A percentile compares a stretch with the other conserved stretches of the same genome.
phyloP scores from a whole-genome alignment of 2,888 invertebrate genomes.

The Papilio gigon region DNA sequence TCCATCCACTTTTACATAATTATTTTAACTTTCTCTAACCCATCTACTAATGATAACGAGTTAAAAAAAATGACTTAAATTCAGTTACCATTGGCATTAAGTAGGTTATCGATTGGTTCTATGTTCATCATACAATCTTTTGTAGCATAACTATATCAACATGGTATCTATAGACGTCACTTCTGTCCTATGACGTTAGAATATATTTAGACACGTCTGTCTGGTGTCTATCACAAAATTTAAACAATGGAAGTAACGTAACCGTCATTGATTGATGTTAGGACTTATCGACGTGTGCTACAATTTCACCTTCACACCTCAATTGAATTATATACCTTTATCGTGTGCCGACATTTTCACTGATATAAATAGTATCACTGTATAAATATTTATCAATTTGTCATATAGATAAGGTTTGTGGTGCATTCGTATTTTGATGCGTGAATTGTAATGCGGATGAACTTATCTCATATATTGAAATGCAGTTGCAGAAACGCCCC shows the following conservation, averaged over 20 bases:
- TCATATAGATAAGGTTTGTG: conserved; percentile 7
- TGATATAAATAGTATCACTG: conserved; percentile 15
- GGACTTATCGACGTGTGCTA: conserved; percentile 1
- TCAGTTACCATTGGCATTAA: no score
- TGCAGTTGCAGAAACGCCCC: conserved; percentile 36
- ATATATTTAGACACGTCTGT: neutral
- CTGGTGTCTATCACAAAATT: neutral
- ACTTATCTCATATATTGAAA: conserved; percentile 20
- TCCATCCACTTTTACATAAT: no score
- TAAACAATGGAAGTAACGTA: neutral
- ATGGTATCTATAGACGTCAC: no score
- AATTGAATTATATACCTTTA: conserved; percentile 10
- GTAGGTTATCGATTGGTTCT: no score
- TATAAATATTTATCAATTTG: conserved; percentile 23
- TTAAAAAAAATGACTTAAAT: no score
- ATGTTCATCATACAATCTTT: no score
- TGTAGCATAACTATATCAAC: neutral
- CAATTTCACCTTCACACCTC: conserved; percentile 8
- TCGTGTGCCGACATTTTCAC: conserved; percentile 2
- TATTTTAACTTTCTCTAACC: no score
- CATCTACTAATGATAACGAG: no score
- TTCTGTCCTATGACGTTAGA: neutral
- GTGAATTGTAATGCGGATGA: conserved; percentile 11
- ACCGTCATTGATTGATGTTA: neutral
- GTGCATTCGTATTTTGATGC: conserved; percentile 25